Evolutionary conservation across 2,797 vertebrate species (phyloP).

Genomic region (Lophotriccus pileatus): DNA sequence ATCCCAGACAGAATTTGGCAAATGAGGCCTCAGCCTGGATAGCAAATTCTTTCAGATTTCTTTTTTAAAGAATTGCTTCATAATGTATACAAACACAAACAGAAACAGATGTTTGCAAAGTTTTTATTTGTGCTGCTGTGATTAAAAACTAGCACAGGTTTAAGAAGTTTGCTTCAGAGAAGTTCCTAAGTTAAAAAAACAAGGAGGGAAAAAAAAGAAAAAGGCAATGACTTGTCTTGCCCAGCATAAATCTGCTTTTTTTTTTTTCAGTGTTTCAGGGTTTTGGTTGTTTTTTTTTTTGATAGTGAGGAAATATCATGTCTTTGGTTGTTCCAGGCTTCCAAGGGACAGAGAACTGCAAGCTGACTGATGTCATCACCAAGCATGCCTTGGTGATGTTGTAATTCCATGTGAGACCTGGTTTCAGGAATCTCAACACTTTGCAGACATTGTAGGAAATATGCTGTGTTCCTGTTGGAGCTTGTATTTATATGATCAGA

Average conservation of each 20-base stretch:
- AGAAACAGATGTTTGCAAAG: slow-evolving; percentile 34
- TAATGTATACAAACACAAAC: not conserved
- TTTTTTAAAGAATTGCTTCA: not conserved
- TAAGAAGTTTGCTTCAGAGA: not conserved
- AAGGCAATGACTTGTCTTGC: rapidly evolving
- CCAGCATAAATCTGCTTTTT: not conserved
- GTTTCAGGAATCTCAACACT: not conserved
- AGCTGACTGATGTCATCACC: rapidly evolving
- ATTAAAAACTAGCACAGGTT: slow-evolving; percentile 9
- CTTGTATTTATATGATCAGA: not conserved
- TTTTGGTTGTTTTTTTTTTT: not conserved
- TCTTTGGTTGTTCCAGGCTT: not conserved
- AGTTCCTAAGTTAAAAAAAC: not conserved
- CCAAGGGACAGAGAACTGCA: not conserved
- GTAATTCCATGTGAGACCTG: rapidly evolving
- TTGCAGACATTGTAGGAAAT: not conserved
- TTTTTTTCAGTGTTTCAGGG: not conserved
- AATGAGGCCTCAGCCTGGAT: not conserved
- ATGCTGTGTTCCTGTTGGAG: not conserved
- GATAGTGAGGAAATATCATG: not conserved
- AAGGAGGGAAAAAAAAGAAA: not conserved
- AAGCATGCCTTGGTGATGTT: not conserved
- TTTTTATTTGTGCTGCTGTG: slow-evolving; percentile 5
- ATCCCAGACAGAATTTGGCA: slow-evolving; percentile 6
- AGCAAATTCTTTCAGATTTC: not conserved